These are phyloP conservation scores for Etheostoma nigrum DNA, from an alignment of 2,797 vertebrate species.

Conservation along the genomic window DNA sequence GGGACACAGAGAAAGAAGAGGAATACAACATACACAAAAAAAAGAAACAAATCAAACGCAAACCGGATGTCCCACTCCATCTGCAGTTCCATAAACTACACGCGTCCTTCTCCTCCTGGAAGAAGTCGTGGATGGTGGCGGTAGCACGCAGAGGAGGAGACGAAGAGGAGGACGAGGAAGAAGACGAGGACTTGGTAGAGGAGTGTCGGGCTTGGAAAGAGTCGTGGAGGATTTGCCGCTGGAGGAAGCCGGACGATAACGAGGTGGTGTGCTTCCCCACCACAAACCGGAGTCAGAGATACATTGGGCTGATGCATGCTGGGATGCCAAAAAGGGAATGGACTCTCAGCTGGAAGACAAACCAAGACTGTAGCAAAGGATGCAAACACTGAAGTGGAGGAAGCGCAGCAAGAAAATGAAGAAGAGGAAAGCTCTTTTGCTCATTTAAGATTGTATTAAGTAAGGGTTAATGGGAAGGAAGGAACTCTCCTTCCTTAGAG, in stretches of 20 bases:
- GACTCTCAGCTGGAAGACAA: conserved; percentile 68
- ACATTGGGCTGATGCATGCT: conserved; percentile 1
- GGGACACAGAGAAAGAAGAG: conserved; percentile 2
- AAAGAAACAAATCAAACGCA: background rate
- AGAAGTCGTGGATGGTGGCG: conserved; percentile 66
- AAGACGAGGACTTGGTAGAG: background rate
- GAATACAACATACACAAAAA: background rate
- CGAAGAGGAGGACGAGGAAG: conserved; percentile 28
- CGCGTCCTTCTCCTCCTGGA: conserved; percentile 67
- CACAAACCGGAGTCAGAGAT: conserved; percentile 42
- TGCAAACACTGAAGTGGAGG: conserved; percentile 2
- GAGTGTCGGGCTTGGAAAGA: conserved; percentile 67
- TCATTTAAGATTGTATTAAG: no score
- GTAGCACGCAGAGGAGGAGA: conserved; percentile 48
- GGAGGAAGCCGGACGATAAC: conserved; percentile 40
- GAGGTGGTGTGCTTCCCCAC: conserved; percentile 67
- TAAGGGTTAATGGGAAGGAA: no score
- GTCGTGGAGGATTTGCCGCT: conserved; percentile 72
- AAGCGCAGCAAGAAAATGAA: background rate
- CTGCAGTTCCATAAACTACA: conserved; percentile 73
- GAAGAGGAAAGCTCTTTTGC: background rate
- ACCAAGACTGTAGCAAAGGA: background rate
- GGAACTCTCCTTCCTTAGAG: no score
- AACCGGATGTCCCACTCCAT: conserved; percentile 39
- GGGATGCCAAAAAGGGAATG: conserved; percentile 46